phyloP scores from a whole-genome alignment of 1,140 invertebrate species.

The Psix sp. region DNA sequence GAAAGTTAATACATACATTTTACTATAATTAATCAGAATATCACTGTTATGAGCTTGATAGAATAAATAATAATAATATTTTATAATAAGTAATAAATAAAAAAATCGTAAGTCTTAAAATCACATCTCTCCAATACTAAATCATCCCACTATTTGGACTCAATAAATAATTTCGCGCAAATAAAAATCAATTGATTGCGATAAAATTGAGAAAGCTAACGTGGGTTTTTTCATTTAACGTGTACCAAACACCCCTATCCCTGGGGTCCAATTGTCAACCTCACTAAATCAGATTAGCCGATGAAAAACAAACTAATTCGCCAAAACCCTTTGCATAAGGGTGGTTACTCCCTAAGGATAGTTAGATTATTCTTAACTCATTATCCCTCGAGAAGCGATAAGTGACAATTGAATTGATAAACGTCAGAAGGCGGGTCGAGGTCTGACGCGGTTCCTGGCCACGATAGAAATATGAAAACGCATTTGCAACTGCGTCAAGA shows the following conservation, averaged over 20 bases:
- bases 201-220: not conserved
- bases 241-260: not conserved
- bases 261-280: constrained; percentile 26
- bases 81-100: too few relatives aligned
- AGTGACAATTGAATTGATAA: constrained; percentile 72
- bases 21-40: too few relatives aligned
- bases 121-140: too few relatives aligned
- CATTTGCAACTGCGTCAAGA: constrained; percentile 28
- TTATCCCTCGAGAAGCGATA: constrained; percentile 35
- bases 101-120: too few relatives aligned
- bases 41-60: too few relatives aligned
- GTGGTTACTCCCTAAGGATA: constrained; percentile 24
- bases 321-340: constrained; percentile 15
- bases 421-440: constrained; percentile 65
- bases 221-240: not conserved
- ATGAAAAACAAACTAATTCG: constrained; percentile 27
- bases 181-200: not conserved
- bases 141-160: too few relatives aligned
- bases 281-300: constrained; percentile 26
- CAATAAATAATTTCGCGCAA: too few relatives aligned
- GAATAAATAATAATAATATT: too few relatives aligned
- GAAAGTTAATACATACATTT: too few relatives aligned
- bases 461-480: constrained; percentile 50
- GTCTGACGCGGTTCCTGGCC: constrained; percentile 29
- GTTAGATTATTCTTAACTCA: constrained; percentile 29